A percentile compares a stretch with the other conserved stretches of the same genome.
Conservation (phyloP, 2,797 vertebrate species). For the Pygocentrus nattereri region DNA sequence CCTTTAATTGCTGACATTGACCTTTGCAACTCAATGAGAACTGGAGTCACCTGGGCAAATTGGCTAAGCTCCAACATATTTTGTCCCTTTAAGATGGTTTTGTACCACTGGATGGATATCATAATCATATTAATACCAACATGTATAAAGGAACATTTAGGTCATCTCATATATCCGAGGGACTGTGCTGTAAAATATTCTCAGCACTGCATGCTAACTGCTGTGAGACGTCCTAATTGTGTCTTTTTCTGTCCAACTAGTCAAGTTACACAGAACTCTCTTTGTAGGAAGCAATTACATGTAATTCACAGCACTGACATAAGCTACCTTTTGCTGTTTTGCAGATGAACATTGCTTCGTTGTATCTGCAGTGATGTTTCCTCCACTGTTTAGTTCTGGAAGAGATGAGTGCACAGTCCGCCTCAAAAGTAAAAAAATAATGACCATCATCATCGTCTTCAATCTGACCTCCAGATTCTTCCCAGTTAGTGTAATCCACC, state of each 20-base stretch:
- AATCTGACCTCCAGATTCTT: background rate
- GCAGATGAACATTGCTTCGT: slow-evolving; percentile 23
- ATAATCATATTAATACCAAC: no score
- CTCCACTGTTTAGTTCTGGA: slow-evolving; percentile 33
- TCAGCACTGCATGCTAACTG: no score
- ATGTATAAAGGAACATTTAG: background rate
- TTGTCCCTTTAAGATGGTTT: no score
- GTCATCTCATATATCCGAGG: background rate
- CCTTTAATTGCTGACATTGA: no score
- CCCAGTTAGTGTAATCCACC: slow-evolving; percentile 66
- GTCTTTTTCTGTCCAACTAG: background rate
- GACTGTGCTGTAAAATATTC: background rate
- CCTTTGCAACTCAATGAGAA: no score
- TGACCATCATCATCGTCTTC: background rate
- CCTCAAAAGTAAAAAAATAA: background rate
- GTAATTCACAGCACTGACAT: background rate
- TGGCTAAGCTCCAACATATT: no score
- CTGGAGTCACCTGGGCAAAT: no score
- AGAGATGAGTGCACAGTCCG: slow-evolving; percentile 23
- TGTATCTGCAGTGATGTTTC: slow-evolving; percentile 22
- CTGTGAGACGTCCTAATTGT: background rate
- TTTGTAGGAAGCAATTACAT: background rate
- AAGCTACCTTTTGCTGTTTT: slow-evolving; percentile 50
- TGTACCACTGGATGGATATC: no score
- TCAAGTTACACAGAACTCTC: no score